Evolutionary conservation across 2,888 invertebrate species (phyloP), one percentile per base, ranked within the genome.

Genomic region (Brachypalpus laphriformis): DNA sequence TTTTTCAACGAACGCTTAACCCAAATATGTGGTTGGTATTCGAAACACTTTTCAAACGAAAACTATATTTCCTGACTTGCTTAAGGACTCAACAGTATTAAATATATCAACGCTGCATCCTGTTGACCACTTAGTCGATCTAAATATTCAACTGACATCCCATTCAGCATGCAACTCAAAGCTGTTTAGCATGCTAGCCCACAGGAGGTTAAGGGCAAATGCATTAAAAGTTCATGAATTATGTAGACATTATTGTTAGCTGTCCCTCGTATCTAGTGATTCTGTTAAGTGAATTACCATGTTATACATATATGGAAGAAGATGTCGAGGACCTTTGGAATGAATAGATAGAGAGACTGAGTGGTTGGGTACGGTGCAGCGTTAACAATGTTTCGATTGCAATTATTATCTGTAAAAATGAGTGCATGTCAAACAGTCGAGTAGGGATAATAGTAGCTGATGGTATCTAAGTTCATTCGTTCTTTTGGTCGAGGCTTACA

Each of bases 141-240:
- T 49, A 51, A 68, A 59, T 76, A 59, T 45, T 59, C 20, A 42
- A 63, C 51, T 14, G 42, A 42, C 40, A 57, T 40, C 42, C 31
- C 20, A 25, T 49, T 45, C 14, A 22, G 28, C 31, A 42, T 49
- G 49, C 25, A 7, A 28, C 9, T 57, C 51, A 31, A 42, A 14
- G 42, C 45, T 28, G 49, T 37, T 22, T 34, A 18, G 22, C 40
- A 20, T 5, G 51, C 37, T 8, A 6, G n/a, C 40, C 8, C 51
- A 14, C 49, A 45, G 28, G 71, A 28, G 57, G 72, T 65, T 65
- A 72, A 25, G 74, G 71, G 68, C 70, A 83, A 83, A 63, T 83
- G 83, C 83, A 83, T 83, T 83, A 83, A 80, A 70, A 83, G 78
- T 83, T 70, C 74, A 78, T 83, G 74, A 80, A 80, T 74, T 83